Percentiles rank a stretch among this genome's conserved stretches.
These are phyloP conservation scores for Halcyon badia DNA, from an alignment of 2,797 vertebrate species.

Conservation along the genomic window DNA sequence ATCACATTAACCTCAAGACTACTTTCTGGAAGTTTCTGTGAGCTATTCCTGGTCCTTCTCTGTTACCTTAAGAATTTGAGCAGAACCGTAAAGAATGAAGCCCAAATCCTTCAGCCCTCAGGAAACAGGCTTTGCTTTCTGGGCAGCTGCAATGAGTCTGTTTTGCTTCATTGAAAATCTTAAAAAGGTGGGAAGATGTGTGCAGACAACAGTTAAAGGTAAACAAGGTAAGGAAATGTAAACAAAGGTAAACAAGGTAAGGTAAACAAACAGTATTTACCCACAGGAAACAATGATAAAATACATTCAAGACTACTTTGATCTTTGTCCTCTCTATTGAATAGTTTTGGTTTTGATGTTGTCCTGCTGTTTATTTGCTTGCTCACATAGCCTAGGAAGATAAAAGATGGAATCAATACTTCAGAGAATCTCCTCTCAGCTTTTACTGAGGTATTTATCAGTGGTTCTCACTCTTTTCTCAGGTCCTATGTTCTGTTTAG, in stretches of 20 bases:
- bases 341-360: not conserved
- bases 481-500: not conserved
- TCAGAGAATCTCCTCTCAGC: not conserved
- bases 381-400: not conserved
- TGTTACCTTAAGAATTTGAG: not conserved
- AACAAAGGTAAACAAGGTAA: not conserved
- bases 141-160: not conserved
- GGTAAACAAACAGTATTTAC: not conserved
- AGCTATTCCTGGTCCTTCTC: not conserved
- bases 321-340: not conserved
- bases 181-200: not conserved
- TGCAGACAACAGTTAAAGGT: not conserved
- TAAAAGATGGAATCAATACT: not conserved
- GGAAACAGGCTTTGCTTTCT: not conserved
- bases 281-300: not conserved
- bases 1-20: not conserved
- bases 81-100: not conserved
- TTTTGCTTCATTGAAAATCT: not conserved
- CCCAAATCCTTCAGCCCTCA: not conserved
- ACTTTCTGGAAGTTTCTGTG: not conserved
- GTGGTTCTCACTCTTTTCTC: not conserved
- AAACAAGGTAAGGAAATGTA: not conserved
- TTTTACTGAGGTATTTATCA: not conserved
- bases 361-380: constrained; percentile 2
- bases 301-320: not conserved